A percentile compares a stretch with the other conserved stretches of the same genome.
phyloP scores from a whole-genome alignment of 1,140 invertebrate genomes.

The Chlorops oryzae region DNA sequence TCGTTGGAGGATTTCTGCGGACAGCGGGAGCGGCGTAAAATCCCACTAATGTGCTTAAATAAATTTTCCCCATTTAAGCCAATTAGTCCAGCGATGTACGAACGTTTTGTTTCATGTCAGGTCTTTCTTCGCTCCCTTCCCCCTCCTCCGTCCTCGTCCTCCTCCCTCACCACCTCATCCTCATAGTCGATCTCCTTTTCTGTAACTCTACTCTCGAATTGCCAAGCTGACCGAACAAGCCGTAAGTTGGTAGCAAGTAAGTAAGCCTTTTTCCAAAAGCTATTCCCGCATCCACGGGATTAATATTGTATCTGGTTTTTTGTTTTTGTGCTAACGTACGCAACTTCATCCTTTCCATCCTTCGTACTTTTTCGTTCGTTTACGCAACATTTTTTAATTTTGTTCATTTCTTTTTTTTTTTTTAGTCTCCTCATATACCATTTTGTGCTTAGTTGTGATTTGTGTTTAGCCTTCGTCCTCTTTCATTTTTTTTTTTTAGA shows the following conservation, averaged over 20 bases:
- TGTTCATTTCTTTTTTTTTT: constrained; percentile 4
- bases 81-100: constrained; percentile 41
- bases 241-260: too few relatives aligned
- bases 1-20: not conserved
- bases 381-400: constrained; percentile 9
- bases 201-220: too few relatives aligned
- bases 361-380: not conserved
- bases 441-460: constrained; percentile 1
- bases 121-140: constrained; percentile 2
- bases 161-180: too few relatives aligned
- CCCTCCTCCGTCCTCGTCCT: not conserved
- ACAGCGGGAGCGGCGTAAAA: constrained; percentile 17
- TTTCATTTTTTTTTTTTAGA: not conserved
- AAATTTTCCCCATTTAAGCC: constrained; percentile 46
- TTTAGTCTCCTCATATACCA: constrained; percentile 5
- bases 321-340: not conserved
- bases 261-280: not conserved
- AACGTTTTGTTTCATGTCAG: constrained; percentile 48
- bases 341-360: not conserved
- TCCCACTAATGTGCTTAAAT: constrained; percentile 48
- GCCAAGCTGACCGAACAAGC: too few relatives aligned
- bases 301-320: constrained; percentile 10
- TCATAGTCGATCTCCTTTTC: too few relatives aligned
- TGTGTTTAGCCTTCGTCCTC: not conserved
- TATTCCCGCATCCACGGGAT: constrained; percentile 7